A percentile compares a stretch with the other conserved stretches of the same genome.
Evolutionary conservation across 1,140 invertebrate genomes (phyloP).

Genomic region (Limonius californicus): DNA sequence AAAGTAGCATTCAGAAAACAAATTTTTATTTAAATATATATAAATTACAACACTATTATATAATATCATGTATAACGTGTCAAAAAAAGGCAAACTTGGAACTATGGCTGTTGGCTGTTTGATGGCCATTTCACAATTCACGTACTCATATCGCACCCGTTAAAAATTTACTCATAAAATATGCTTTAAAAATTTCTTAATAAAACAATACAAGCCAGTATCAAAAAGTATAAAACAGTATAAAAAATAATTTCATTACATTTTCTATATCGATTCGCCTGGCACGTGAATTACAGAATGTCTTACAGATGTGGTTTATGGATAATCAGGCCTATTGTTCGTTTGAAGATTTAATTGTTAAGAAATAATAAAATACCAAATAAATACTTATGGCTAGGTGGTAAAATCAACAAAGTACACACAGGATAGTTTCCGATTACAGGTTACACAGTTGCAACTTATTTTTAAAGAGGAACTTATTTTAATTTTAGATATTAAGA

Average conservation of each 20-base stretch:
- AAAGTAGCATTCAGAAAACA: not conserved
- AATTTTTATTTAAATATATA: not conserved
- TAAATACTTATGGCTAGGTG: too few species aligned
- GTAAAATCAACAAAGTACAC: too few species aligned
- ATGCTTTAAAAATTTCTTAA: not conserved
- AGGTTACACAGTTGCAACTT: too few species aligned
- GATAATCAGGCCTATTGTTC: not conserved
- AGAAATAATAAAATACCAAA: not conserved
- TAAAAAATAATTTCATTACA: not conserved
- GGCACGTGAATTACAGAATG: constrained; percentile 1
- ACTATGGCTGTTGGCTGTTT: not conserved
- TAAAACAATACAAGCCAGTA: not conserved
- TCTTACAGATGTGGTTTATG: not conserved
- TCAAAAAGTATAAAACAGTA: not conserved
- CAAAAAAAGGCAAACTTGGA: not conserved
- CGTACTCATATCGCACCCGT: not conserved
- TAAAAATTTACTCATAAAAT: not conserved
- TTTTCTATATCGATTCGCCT: not conserved
- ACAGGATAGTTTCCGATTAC: too few species aligned
- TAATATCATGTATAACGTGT: not conserved
- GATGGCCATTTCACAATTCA: not conserved
- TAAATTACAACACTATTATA: not conserved
- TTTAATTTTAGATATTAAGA: too few species aligned
- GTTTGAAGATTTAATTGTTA: not conserved
- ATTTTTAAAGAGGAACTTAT: too few species aligned